Evolutionary conservation across 2,113 vertebrate genomes (phyloP), one percentile per base, ranked within the genome.

Genomic region (Lonchura striata): DNA sequence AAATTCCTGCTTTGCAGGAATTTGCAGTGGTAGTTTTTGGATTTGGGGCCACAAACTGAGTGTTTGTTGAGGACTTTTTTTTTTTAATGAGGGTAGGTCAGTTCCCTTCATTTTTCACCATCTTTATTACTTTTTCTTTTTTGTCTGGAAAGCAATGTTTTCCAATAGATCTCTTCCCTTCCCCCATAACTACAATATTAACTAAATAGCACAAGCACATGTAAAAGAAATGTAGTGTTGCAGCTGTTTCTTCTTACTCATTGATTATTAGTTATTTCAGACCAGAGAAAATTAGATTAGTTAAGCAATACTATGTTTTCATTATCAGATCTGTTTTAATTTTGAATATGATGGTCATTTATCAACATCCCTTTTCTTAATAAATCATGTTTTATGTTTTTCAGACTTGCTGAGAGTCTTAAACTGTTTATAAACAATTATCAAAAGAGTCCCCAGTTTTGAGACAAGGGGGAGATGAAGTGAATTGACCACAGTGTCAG

Each of bases 371-470:
- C 6, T 41, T 33, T 37, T 56, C 71, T 82, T 47, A 71, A 5
- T 39, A 52, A 57, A 6, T 5, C 6, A 12, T 2, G 0, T 52
- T 78, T 54, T 1, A 2, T 31, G 27, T 56, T 39, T 21, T 64
- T 50, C 4, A 20, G 41, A 46, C 19, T 14, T 80, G 17, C 37
- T 80, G 18, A 22, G 30, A 71, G 30, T 54, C 28, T 77, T 7
- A 80, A 39, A 63, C 59, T 54, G 12, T 42, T 90, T 83, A 25
- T 70, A n/a, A 91, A 42, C 15, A 33, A 3, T 49, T 53, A 30
- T 2, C 20, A 77, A 77, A 91, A 46, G 24, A 53, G 65, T 82
- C 15, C 7, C 9, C 1, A 6, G 10, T 63, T 87, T 61, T 74
- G 63, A 63, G 54, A 33, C 5, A 7, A 70, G 6, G 15, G 7